Evolutionary conservation across 2,113 vertebrate genomes (phyloP).

Genomic region (Carlito syrichta): DNA sequence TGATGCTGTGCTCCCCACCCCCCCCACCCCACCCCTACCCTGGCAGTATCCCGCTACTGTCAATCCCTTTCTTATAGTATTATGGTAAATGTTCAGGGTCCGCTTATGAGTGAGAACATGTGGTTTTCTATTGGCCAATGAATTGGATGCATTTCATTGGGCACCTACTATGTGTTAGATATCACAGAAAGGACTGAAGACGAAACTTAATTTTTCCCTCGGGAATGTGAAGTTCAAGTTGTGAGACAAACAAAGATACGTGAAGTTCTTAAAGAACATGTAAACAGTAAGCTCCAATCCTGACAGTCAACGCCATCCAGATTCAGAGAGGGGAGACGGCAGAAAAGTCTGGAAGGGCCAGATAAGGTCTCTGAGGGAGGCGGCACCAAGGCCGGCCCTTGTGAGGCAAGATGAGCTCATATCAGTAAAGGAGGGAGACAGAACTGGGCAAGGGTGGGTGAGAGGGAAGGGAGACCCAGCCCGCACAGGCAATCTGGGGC

Average conservation of each 20-base stretch:
- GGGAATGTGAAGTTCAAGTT: not conserved
- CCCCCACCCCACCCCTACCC: too few species aligned
- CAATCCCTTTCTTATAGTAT: too few species aligned
- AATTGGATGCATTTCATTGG: not conserved
- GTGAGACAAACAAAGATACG: not conserved
- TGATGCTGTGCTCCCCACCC: too few species aligned
- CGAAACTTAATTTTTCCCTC: not conserved
- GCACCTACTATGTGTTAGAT: not conserved
- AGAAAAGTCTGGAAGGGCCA: not conserved
- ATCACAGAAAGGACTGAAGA: not conserved
- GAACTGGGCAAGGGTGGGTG: not conserved
- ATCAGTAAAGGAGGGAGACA: not conserved
- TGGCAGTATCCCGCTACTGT: too few species aligned
- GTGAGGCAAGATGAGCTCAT: not conserved
- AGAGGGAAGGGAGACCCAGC: not conserved
- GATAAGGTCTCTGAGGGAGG: not conserved
- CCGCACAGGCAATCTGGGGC: not conserved
- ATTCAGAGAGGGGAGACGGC: not conserved
- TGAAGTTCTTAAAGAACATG: not conserved
- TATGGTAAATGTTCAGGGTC: too few species aligned
- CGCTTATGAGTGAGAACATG: too few species aligned
- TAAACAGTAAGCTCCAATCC: not conserved
- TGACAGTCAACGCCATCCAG: not conserved
- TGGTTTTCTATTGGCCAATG: not conserved
- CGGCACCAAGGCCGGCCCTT: not conserved